These are phyloP conservation scores for Cremastobaeus sp. DNA, from an alignment of 2,888 invertebrate genomes.

Conservation along the genomic window DNA sequence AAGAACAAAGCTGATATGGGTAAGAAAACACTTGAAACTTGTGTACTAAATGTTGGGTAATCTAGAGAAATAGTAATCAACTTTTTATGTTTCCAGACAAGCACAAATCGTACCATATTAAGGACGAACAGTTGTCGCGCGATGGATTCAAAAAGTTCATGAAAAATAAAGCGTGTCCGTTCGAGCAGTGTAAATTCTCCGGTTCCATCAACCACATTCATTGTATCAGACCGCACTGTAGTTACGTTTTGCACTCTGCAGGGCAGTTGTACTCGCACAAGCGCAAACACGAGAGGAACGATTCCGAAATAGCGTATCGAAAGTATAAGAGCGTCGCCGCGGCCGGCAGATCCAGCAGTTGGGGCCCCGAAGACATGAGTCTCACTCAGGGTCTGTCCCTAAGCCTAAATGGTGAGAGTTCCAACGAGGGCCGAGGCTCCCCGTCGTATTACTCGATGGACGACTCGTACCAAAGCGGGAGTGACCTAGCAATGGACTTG, in stretches of 20 bases:
- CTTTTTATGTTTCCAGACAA: conserved; percentile 85
- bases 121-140: conserved; percentile 95
- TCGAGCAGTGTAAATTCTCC: conserved; percentile 94
- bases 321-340: conserved; percentile 74
- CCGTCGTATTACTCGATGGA: conserved; percentile 79
- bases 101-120: conserved; percentile 98
- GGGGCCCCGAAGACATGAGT: conserved; percentile 73
- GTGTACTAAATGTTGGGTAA: background rate
- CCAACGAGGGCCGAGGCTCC: conserved; percentile 80
- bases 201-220: conserved; percentile 98
- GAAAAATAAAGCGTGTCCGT: conserved; percentile 96
- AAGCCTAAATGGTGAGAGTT: conserved; percentile 80
- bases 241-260: conserved; percentile 96
- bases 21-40: conserved; percentile 79
- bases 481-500: conserved; percentile 76
- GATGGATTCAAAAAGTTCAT: conserved; percentile 99
- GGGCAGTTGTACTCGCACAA: conserved; percentile 98
- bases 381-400: conserved; percentile 70
- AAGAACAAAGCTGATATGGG: conserved; percentile 99
- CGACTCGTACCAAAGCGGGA: conserved; percentile 76
- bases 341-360: conserved; percentile 76
- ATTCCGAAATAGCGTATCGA: conserved; percentile 92
- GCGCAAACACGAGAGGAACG: conserved; percentile 96
- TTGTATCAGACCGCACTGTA: conserved; percentile 96
- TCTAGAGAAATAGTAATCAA: conserved; percentile 2